Base-by-base conservation (phyloP, 2,797 vertebrate species). In the Hipposideros larvatus region DNA sequence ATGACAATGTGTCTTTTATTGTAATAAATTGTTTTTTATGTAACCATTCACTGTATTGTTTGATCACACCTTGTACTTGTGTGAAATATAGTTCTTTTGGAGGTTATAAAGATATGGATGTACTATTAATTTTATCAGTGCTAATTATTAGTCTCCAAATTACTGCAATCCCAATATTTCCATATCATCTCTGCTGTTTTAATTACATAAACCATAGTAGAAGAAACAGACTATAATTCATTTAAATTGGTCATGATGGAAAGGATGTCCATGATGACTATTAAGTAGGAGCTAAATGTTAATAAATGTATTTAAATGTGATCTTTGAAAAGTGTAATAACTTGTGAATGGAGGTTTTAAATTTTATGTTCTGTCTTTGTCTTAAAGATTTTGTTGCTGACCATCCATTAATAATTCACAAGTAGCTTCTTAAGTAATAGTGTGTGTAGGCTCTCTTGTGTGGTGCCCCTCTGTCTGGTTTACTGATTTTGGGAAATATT, bases 391-490 rank as follows among this genome's bases (percentile, higher is more conserved):
- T 80, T 89, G 22, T 51, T 92, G 34, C 21, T 55, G 74, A 74
- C 14, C 26, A 80, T 31, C 1, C 13, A 70, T 86, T 80, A 91
- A 91, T 93, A 87, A 94, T 95, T 96, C 79, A 84, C 31, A 74
- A 90, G 13, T 26, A 85, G 59, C 28, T 73, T 92, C 61, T 75
- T 74, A 68, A 86, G 43, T 7, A 66, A 41, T 34, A 61, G 55
- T 46, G 31, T 31, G 5, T 78, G 0, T 2, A 34, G 28, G 18
- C 84, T 57, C 63, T 79, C 96, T 90, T 93, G 66, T 71, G 24
- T 63, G 89, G 34, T 73, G 57, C 7, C 66, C 31, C 43, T 89
- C 15, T 37, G 7, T 86, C 92, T 86, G 63, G 10, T 92, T 96
- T 89, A 41, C 85, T 79, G n/a, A 77, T 31, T 82, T 91, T 26